phyloP scores from a whole-genome alignment of 2,113 vertebrate genomes.

The Vireo altiloquus region DNA sequence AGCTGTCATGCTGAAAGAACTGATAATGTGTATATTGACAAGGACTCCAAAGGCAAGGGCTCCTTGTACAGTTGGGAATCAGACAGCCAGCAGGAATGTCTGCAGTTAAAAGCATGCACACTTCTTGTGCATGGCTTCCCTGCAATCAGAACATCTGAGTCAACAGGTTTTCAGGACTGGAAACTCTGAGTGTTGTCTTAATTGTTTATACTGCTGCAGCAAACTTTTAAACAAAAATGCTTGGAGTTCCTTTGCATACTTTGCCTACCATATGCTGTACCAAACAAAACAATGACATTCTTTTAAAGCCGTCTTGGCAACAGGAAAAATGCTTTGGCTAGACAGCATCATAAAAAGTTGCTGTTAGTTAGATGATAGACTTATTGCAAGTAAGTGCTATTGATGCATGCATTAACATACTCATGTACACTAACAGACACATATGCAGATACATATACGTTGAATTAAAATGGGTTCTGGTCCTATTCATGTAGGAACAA shows the following conservation, averaged over 20 bases:
- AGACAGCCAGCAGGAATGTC: conserved; percentile 49
- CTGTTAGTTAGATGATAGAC: conserved; percentile 24
- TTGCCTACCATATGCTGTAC: conserved; percentile 76
- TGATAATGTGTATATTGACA: background rate
- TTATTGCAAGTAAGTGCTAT: background rate
- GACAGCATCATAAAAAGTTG: conserved; percentile 66
- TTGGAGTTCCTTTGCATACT: conserved; percentile 77
- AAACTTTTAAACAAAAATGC: conserved; percentile 83
- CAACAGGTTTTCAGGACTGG: conserved; percentile 83
- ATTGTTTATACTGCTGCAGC: conserved; percentile 78
- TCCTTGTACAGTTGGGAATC: conserved; percentile 34
- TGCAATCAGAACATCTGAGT: conserved; percentile 80
- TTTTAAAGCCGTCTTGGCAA: conserved; percentile 73
- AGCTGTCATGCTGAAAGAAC: background rate
- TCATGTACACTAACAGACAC: background rate
- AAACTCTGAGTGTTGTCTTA: conserved; percentile 80
- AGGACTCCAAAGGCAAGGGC: background rate
- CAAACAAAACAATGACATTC: conserved; percentile 82
- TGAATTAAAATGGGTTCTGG: background rate
- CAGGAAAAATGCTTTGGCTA: conserved; percentile 64
- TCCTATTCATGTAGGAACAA: background rate
- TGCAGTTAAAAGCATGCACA: conserved; percentile 63
- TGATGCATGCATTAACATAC: background rate
- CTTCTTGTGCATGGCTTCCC: conserved; percentile 66
- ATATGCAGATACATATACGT: background rate